These are phyloP conservation scores for Cataglyphis livida DNA, from an alignment of 2,888 invertebrate species.

Conservation along the genomic window DNA sequence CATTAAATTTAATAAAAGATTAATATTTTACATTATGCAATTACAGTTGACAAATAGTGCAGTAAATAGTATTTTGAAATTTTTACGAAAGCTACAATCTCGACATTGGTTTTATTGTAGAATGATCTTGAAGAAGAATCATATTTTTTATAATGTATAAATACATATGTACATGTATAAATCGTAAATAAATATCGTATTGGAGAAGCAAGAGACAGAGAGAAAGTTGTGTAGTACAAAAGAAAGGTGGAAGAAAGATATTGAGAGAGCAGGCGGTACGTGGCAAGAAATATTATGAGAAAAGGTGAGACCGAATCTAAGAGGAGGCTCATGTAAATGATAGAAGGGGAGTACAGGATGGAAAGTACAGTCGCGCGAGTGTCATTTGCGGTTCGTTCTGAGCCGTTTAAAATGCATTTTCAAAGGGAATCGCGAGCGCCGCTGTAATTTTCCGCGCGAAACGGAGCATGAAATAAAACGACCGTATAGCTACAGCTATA, in stretches of 20 bases:
- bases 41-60: neutral
- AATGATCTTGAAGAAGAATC: neutral
- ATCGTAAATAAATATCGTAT: neutral
- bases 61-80: neutral
- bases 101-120: neutral
- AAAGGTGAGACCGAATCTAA: conserved; percentile 11
- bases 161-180: neutral
- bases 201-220: neutral
- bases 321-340: neutral
- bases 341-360: neutral
- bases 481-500: conserved; percentile 19
- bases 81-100: neutral
- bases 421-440: conserved; percentile 63
- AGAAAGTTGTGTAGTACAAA: neutral
- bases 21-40: neutral
- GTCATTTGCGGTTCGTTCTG: conserved; percentile 63
- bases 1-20: conserved; percentile 23
- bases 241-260: neutral
- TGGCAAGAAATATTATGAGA: neutral
- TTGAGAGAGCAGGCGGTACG: neutral
- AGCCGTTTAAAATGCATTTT: conserved; percentile 64
- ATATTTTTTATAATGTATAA: neutral
- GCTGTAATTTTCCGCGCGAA: conserved; percentile 66
- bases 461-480: conserved; percentile 68
- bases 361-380: conserved; percentile 54